phyloP scores from a whole-genome alignment of 2,113 vertebrate species.

The Mola mola region DNA sequence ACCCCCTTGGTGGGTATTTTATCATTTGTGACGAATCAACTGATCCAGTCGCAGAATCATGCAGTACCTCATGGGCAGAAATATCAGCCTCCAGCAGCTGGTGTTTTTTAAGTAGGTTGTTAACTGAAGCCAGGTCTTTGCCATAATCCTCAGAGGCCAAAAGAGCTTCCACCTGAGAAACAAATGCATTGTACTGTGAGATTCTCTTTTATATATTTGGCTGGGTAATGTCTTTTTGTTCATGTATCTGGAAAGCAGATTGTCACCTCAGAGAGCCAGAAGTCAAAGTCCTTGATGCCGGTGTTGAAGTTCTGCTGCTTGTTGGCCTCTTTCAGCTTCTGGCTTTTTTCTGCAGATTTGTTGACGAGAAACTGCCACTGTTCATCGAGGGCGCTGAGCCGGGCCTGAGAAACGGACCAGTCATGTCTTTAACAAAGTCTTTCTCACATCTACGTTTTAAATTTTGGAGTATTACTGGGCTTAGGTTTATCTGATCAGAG shows the following conservation, averaged over 20 bases:
- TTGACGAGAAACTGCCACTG: slow-evolving; percentile 98
- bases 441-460: too few species aligned
- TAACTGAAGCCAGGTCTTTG: slow-evolving; percentile 97
- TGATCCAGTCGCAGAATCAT: too few species aligned
- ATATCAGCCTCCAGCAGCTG: slow-evolving; percentile 97
- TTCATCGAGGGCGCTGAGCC: slow-evolving; percentile 91
- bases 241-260: fast-evolving
- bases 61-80: slow-evolving; percentile 97
- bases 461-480: too few species aligned
- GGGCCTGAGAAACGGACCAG: slow-evolving; percentile 79
- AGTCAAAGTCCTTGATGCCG: slow-evolving; percentile 99
- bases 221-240: not conserved
- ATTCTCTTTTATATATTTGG: fast-evolving
- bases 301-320: slow-evolving; percentile 99
- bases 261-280: slow-evolving; percentile 97
- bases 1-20: too few species aligned
- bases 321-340: slow-evolving; percentile 98
- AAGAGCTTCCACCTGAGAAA: slow-evolving; percentile 91
- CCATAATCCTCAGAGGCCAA: slow-evolving; percentile 98
- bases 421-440: too few species aligned
- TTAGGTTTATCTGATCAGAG: too few species aligned
- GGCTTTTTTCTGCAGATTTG: slow-evolving; percentile 98
- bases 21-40: too few species aligned
- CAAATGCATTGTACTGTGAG: not conserved
- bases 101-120: slow-evolving; percentile 98